These are phyloP conservation scores for Erethizon dorsatum DNA, from an alignment of 2,797 vertebrate species.

Conservation along the genomic window DNA sequence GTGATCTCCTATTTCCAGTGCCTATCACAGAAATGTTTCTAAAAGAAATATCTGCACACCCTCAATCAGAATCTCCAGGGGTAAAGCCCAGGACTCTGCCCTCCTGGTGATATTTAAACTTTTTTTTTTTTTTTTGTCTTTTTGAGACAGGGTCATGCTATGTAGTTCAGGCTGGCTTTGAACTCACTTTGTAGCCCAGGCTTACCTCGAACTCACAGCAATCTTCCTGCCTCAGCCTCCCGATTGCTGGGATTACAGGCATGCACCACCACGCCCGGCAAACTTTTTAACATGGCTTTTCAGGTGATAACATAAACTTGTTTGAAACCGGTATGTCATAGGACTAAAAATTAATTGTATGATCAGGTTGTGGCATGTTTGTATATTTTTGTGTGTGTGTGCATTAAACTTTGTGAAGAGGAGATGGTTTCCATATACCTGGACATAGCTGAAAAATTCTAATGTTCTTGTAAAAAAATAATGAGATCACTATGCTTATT, in stretches of 20 bases:
- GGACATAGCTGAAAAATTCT: neutral
- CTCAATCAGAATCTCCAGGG: neutral
- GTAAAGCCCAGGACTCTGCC: neutral
- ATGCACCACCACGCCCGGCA: no score
- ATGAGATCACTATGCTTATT: neutral
- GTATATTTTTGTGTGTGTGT: neutral
- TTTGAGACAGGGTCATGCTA: no score
- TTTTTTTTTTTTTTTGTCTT: neutral
- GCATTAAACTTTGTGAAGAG: slow-evolving; percentile 4
- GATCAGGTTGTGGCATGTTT: neutral
- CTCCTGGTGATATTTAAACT: neutral
- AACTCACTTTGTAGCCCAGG: no score
- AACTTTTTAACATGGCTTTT: neutral
- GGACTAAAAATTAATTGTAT: neutral
- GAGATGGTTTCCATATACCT: neutral
- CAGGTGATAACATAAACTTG: neutral
- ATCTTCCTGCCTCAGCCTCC: no score
- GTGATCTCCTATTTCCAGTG: neutral
- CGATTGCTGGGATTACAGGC: no score
- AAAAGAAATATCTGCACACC: neutral
- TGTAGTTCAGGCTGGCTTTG: no score
- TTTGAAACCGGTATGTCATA: neutral
- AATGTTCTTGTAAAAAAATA: neutral
- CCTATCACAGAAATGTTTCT: neutral
- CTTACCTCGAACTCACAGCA: no score